Conservation (phyloP, 2,797 vertebrate genomes). For the Emydoidea blandingii region DNA sequence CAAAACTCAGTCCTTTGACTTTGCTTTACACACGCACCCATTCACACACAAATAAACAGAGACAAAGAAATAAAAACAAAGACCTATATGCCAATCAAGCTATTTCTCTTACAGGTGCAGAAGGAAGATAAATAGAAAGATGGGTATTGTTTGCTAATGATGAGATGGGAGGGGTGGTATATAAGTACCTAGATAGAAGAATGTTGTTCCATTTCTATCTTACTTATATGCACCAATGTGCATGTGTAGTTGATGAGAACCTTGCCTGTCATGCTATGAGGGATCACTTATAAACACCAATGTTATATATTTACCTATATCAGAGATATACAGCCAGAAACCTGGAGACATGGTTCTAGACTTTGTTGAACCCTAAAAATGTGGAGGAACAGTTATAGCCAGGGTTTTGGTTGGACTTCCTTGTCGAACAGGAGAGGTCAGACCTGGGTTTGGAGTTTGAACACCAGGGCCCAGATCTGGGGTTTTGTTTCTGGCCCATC, state of each 20-base stretch:
- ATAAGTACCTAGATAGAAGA: no score
- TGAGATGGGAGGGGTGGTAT: neutral
- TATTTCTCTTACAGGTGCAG: neutral
- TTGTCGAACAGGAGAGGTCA: neutral
- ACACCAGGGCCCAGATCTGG: neutral
- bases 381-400: neutral
- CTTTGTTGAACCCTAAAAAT: neutral
- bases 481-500: neutral
- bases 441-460: neutral
- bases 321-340: neutral
- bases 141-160: neutral
- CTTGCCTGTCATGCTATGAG: neutral
- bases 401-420: neutral
- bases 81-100: neutral
- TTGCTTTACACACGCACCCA: neutral
- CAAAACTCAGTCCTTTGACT: neutral
- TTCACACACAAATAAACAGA: neutral
- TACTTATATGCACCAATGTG: neutral
- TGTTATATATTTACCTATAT: rapidly evolving
- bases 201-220: neutral
- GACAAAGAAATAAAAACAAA: neutral
- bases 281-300: neutral
- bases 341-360: neutral
- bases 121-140: neutral
- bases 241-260: neutral